A percentile compares a stretch with the other conserved stretches of the same genome.
phyloP scores from a whole-genome alignment of 2,888 invertebrate species.

The Entomobrya proxima region DNA sequence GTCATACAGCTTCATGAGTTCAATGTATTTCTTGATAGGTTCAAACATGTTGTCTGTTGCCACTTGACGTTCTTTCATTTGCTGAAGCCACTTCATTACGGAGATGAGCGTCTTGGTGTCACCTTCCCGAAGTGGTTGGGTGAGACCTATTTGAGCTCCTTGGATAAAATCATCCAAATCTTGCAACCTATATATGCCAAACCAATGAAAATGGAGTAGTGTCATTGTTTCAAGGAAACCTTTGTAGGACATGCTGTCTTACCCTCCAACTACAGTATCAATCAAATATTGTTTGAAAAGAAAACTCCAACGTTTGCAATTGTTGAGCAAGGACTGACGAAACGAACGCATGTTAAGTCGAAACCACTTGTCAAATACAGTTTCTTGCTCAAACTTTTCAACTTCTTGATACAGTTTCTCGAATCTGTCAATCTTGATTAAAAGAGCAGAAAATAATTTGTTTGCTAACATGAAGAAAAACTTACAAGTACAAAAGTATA shows the following conservation, averaged over 20 bases:
- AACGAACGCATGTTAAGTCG: slow-evolving; percentile 92
- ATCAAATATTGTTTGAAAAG: slow-evolving; percentile 97
- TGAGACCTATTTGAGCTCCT: slow-evolving; percentile 91
- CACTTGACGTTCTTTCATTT: slow-evolving; percentile 92
- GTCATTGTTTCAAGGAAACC: neutral
- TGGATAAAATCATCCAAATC: slow-evolving; percentile 92
- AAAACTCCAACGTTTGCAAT: slow-evolving; percentile 94
- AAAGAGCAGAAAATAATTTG: neutral
- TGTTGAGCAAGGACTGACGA: slow-evolving; percentile 93
- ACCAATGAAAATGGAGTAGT: neutral
- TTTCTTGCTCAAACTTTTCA: slow-evolving; percentile 87
- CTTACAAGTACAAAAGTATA: too few species aligned
- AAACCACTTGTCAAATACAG: slow-evolving; percentile 94
- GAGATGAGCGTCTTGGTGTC: slow-evolving; percentile 92
- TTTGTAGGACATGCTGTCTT: neutral
- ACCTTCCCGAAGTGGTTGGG: slow-evolving; percentile 88
- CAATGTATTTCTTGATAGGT: slow-evolving; percentile 94
- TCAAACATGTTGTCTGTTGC: slow-evolving; percentile 97
- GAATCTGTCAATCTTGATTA: slow-evolving; percentile 88
- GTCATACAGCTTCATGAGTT: slow-evolving; percentile 93
- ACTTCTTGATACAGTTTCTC: slow-evolving; percentile 93
- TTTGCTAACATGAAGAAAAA: too few species aligned
- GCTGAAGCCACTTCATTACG: slow-evolving; percentile 93
- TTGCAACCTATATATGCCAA: slow-evolving; percentile 79
- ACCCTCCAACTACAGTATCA: slow-evolving; percentile 87